These are phyloP conservation scores for Cephalopachus bancanus DNA, from an alignment of 2,797 vertebrate genomes.

Conservation along the genomic window DNA sequence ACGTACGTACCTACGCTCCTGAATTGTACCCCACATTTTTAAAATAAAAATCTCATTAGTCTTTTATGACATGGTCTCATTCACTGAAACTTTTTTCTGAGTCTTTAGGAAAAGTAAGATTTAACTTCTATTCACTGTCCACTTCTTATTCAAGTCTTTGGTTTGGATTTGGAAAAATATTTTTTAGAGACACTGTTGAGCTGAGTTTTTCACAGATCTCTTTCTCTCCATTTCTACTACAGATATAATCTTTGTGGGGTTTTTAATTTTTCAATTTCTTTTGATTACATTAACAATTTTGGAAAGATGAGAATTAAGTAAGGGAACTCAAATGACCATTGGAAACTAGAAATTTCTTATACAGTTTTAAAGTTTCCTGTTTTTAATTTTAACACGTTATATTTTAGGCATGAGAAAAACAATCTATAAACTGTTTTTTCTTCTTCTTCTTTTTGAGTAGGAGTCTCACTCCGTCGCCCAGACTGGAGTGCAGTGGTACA, in stretches of 20 bases:
- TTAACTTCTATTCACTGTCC: background rate
- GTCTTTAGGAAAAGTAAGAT: background rate
- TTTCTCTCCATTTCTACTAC: background rate
- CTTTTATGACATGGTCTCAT: background rate
- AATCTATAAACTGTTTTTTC: background rate
- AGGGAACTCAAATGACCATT: background rate
- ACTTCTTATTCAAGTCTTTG: background rate
- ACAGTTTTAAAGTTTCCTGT: background rate
- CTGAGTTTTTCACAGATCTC: background rate
- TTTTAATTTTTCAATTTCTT: background rate
- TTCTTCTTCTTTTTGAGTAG: no score
- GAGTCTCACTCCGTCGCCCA: no score
- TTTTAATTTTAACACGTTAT: conserved; percentile 53
- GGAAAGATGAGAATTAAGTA: background rate
- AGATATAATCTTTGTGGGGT: background rate
- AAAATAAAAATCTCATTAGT: background rate
- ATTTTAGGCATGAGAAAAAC: background rate
- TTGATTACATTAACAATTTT: background rate
- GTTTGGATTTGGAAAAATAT: background rate
- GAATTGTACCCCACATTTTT: no score
- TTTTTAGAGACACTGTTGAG: background rate
- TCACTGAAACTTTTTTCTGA: background rate
- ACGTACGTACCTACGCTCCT: no score
- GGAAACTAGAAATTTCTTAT: background rate
- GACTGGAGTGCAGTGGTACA: no score